Evolutionary conservation across 2,113 vertebrate species (phyloP), one percentile per base, ranked within the genome.

Genomic region (Siniperca chuatsi): DNA sequence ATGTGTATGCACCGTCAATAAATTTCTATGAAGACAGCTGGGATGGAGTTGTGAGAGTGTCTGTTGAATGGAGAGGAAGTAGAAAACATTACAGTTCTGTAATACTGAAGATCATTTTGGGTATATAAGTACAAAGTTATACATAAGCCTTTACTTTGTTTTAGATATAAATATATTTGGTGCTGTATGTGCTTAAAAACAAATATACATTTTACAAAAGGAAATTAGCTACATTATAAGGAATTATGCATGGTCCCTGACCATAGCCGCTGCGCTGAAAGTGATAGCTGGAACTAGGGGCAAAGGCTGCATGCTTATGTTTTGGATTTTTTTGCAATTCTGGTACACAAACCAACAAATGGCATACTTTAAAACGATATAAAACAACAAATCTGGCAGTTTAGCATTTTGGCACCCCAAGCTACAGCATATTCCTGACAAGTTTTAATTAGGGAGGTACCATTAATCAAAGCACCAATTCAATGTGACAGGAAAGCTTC

Each of bases 121-220:
- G 0, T 35, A 9, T 37, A 21, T 6, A 4, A 3, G 57, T 40
- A 54, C 18, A 80, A 76, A 65, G 29, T 57, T 54, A 78, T 15
- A 79, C 54, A 67, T 3, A 54, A 42, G 21, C n/a, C 23, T 72
- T 74, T 23, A 18, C 16, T 61, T 79, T 74, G n/a, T 66, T 81
- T 82, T 76, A 40, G n/a, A 78, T 87, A 89, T 89, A 92, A 90
- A 92, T 92, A 90, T 86, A 86, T 88, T 83, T 87, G 55, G 61
- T 55, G 58, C 50, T 55, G 8, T 37, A 54, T 66, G 2, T 78
- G 52, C 25, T 25, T 48, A n/a, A 71, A 65, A 79, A 50, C n/a
- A 82, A 55, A 84, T 29, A 52, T 60, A 79, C 42, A 84, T 58
- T 76, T 83, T 58, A 78, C 23, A 85, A 62, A 79, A 55, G 79